Base-by-base conservation (phyloP, 2,797 vertebrate species). In the Lepilemur septentrionalis region DNA sequence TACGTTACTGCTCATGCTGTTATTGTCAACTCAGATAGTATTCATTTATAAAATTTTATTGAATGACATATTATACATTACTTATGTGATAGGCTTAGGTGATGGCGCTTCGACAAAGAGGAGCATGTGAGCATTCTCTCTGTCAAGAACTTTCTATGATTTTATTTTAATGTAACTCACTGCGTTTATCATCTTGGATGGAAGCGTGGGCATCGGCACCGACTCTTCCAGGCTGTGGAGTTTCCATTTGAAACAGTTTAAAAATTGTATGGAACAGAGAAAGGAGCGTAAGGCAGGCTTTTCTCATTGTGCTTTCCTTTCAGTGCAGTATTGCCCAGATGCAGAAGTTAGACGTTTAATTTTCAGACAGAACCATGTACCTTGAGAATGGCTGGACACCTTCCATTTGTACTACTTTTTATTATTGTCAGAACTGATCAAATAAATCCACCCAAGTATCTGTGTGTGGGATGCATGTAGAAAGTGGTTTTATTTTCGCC, bases 401-500 rank as follows among this genome's bases (percentile, higher is more conserved):
- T 76, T 89, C 1, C 4, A 50, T 90, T 93, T 46, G 46, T 3
- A 43, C 83, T 38, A 25, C 41, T 76, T 96, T 95, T 79, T 81
- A 57, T 86, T 63, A 7, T 95, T 96, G 95, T 86, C 89, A 69
- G 65, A 85, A 57, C 55, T 48, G 82, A 13, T 82, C 72, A 14
- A 0, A 5, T 92, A 35, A 55, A 1, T 91, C 87, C 86, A 43
- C 57, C 93, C 41, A 86, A 41, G 63, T 4, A 0, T 78, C 5
- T 0, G 0, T 1, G 72, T 13, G 76, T 57, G 88, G 28, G 41
- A 17, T 6, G 52, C 48, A 9, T 72, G 76, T 90, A 35, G 22
- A 79, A 91, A 18, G 78, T n/a, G 92, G 12, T 92, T 95, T 15
- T 65, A 67, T n/a, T 28, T 86, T 96, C 55, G 87, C 84, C 7